Percentiles rank a stretch among this genome's conserved stretches.
Conservation (phyloP, 2,888 invertebrate species). For the Julus scandinavius region DNA sequence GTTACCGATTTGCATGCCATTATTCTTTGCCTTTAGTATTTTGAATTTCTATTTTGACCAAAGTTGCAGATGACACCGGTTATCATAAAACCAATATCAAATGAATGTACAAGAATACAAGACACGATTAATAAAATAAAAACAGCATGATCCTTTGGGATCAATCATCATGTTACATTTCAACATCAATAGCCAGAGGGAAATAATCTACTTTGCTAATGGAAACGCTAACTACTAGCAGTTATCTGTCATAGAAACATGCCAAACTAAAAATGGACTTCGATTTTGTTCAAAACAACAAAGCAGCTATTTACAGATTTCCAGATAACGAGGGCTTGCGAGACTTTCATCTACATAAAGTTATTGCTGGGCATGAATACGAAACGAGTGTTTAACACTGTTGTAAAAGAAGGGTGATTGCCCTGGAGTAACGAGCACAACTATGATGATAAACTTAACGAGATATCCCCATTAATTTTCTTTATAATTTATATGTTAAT, state of each 20-base stretch:
- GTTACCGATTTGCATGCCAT: too few relatives aligned
- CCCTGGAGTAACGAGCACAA: conserved; percentile 14
- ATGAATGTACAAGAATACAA: too few relatives aligned
- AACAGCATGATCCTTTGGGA: too few relatives aligned
- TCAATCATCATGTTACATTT: too few relatives aligned
- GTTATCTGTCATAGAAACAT: background rate
- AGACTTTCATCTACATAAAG: background rate
- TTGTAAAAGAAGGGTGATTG: conserved; percentile 28
- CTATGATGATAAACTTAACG: conserved; percentile 27
- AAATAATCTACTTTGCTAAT: too few relatives aligned
- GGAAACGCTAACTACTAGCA: too few relatives aligned
- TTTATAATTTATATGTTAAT: conserved; percentile 45
- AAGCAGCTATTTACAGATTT: background rate
- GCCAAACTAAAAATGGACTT: background rate
- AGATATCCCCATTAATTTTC: conserved; percentile 36
- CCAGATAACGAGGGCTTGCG: background rate
- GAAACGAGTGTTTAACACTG: conserved; percentile 36
- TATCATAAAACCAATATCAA: too few relatives aligned
- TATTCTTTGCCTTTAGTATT: too few relatives aligned
- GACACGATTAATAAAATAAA: too few relatives aligned
- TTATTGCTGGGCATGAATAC: background rate
- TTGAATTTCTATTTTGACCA: too few relatives aligned
- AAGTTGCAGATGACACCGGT: too few relatives aligned
- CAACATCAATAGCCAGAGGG: too few relatives aligned
- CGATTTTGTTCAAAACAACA: background rate